Conservation (phyloP, 2,113 vertebrate genomes). For the Morphnarchus princeps region DNA sequence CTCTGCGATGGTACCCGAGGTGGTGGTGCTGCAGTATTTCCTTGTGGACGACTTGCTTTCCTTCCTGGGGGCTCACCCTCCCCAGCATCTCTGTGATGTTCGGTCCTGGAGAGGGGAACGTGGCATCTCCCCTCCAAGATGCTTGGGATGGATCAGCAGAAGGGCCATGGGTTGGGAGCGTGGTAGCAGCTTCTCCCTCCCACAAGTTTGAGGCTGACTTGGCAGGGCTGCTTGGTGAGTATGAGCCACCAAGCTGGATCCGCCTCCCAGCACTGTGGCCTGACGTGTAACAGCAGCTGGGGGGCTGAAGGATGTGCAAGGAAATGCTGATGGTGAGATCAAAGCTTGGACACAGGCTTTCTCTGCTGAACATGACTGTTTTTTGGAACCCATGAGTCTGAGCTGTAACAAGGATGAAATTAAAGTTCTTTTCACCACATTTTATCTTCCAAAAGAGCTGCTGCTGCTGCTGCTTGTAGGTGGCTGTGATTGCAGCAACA, state of each 20-base stretch:
- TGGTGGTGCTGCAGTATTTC: not conserved
- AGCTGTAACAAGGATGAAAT: not conserved
- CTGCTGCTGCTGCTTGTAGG: not conserved
- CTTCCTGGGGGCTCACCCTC: not conserved
- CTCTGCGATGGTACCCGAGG: not conserved
- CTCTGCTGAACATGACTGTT: not conserved
- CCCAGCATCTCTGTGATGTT: not conserved
- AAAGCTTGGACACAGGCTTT: not conserved
- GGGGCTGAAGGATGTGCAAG: not conserved
- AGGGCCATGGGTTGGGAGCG: not conserved
- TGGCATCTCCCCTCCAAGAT: not conserved
- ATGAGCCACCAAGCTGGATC: not conserved
- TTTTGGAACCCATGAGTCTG: not conserved
- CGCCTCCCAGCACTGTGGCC: not conserved
- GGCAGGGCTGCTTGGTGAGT: not conserved
- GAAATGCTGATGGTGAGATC: not conserved
- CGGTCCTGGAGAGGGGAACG: not conserved
- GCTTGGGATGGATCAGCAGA: not conserved
- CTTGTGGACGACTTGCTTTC: accelerated
- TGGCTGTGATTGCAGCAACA: not conserved
- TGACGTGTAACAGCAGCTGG: not conserved
- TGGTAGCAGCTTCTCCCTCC: not conserved
- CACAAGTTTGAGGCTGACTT: not conserved
- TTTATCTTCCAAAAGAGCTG: not conserved
- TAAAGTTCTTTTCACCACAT: not conserved